Conservation (phyloP, 2,797 vertebrate genomes). For the Gymnothorax reevesii region DNA sequence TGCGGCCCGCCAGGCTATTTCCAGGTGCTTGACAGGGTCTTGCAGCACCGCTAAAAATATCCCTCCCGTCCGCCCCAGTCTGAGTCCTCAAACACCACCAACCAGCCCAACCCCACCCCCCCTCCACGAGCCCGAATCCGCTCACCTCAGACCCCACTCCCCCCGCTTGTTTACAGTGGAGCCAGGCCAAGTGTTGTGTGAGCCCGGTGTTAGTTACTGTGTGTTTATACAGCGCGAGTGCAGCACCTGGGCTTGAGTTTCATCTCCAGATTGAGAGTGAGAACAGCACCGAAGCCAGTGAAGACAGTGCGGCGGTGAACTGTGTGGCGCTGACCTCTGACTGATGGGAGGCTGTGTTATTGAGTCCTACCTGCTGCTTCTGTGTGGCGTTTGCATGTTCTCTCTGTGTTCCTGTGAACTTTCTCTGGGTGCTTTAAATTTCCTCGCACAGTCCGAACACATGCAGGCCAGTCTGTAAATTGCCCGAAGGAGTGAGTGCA, state of each 20-base stretch:
- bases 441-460: too few relatives aligned
- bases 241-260: not conserved
- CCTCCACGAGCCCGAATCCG: not conserved
- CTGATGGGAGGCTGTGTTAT: too few relatives aligned
- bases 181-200: not conserved
- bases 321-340: too few relatives aligned
- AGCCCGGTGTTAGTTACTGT: constrained; percentile 1
- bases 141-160: constrained; percentile 19
- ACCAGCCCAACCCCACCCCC: not conserved
- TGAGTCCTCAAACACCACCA: not conserved
- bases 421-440: too few relatives aligned
- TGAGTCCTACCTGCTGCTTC: too few relatives aligned
- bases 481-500: too few relatives aligned
- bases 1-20: constrained; percentile 4
- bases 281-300: constrained; percentile 13
- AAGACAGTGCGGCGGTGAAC: not conserved
- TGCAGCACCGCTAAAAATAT: constrained; percentile 34
- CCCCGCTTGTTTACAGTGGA: not conserved
- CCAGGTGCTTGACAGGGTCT: constrained; percentile 7
- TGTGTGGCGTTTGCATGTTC: too few relatives aligned
- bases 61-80: constrained; percentile 24
- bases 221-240: constrained; percentile 31
- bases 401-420: too few relatives aligned
- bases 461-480: too few relatives aligned
- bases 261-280: constrained; percentile 27